Base-by-base conservation (phyloP, 2,888 invertebrate genomes). In the Volucella inflata region DNA sequence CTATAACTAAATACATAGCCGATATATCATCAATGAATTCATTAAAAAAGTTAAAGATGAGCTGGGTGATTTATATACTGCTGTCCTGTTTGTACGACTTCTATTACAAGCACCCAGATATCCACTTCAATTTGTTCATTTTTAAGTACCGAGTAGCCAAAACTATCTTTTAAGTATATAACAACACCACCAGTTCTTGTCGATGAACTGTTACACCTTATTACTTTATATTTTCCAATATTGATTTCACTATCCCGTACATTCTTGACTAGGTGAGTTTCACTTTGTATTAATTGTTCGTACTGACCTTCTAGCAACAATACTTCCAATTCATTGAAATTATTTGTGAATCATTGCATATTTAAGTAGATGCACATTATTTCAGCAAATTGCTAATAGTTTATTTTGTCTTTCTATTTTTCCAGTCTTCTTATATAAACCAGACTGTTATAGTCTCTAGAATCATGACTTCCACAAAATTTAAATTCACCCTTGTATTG, bases 291-390 rank as follows among this genome's bases (percentile, higher is more conserved):
- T 11, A 72, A 2, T 8, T 51, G 21, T 3, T 60, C 60, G 14
- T 4, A n/a, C 1, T 30, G 10, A 10, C 17, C 9, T 21, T 72
- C 17, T 3, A 30, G 3, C 8, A 72, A 2, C 8, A 14, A 10
- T n/a, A n/a, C 12, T 48, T 59, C 59, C 11, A 72, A 53, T 51
- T 72, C 72, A 30, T 30, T 14, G 11, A 62, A 62, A 40, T 72
- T 72, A 53, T 72, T 72, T 3, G 10, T 50, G 16, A 71, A 11
- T 14, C 60, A 50, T 9, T 60, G 59, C 10, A 71, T 60, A 40
- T 62, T 72, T 1, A 72, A 21, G 17, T 72, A 42, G 8, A 42
- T 16, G 16, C 62, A 62, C 30, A 30, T 16, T 6, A 70, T 16
- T 17, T 8, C 12, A 0, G 14, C 40, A 60, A 46, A 14, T 71